Evolutionary conservation across 2,888 invertebrate genomes (phyloP), one percentile per base, ranked within the genome.

Genomic region (Strigamia transsilvanica): DNA sequence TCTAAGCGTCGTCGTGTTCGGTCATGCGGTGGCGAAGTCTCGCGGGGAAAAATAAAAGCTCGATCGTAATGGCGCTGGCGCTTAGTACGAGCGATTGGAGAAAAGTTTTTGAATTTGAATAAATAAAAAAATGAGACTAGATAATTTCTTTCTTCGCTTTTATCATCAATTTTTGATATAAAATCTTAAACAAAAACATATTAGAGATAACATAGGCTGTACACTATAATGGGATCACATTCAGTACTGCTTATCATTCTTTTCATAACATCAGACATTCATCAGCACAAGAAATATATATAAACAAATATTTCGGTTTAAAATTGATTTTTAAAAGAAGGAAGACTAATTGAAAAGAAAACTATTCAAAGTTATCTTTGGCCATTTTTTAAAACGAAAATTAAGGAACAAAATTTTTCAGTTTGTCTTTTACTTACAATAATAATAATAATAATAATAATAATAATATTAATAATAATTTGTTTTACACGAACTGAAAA

Each of bases 121-220:
- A 3, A 15, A 46, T 46, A 46, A 46, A 46, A 46, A 46, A 46
- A 6, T 46, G 46, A 46, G 46, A 46, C 46, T 10, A 46, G 46
- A 46, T 46, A 46, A 46, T 46, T 46, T 46, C 46, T 13, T 46
- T 46, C 46, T 46, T 46, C 46, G 15, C 15, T 46, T 46, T 46
- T 46, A 46, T 46, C 46, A 46, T 46, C 46, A 46, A 46, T 46
- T 46, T 46, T 46, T 46, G 46, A 46, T 46, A 46, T 46, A 46
- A 46, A 46, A 46, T 46, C 46, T 46, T 46, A 46, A 46, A 46
- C 46, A 46, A 46, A 46, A 46, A 46, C 46, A 46, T 46, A 46
- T 46, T 46, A 46, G 46, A 46, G 46, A 46, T 46, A 46, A 46
- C 46, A 46, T 46, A 46, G 46, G 46, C 46, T 46, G 46, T 46